These are phyloP conservation scores for Nixonia krombeini DNA, from an alignment of 1,140 invertebrate species.

Conservation along the genomic window DNA sequence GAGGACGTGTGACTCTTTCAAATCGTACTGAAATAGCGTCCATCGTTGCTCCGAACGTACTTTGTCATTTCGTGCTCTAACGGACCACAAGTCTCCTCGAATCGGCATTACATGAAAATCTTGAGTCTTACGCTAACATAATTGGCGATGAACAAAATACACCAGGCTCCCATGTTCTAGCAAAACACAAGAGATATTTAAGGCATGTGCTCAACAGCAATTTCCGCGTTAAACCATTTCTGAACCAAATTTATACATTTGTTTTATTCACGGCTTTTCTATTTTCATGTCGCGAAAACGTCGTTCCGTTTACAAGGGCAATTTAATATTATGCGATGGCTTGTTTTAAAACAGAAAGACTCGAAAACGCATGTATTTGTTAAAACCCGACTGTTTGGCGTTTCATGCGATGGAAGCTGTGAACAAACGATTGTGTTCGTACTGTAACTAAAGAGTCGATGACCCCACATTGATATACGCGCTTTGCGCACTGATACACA, in stretches of 20 bases:
- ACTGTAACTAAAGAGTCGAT: neutral
- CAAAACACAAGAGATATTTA: slow-evolving; percentile 50
- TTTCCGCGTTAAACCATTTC: slow-evolving; percentile 21
- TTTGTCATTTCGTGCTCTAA: slow-evolving; percentile 26
- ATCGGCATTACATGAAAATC: slow-evolving; percentile 39
- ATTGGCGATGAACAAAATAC: slow-evolving; percentile 47
- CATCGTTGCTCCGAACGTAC: slow-evolving; percentile 20
- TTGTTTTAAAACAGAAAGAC: no score
- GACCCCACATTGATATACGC: neutral
- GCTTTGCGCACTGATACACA: neutral
- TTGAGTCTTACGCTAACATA: slow-evolving; percentile 39
- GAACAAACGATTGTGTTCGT: neutral
- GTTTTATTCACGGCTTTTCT: neutral
- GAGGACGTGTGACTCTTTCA: slow-evolving; percentile 39
- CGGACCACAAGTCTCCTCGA: slow-evolving; percentile 30
- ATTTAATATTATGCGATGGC: no score
- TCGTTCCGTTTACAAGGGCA: no score
- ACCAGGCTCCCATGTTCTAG: slow-evolving; percentile 48
- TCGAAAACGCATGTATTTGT: neutral
- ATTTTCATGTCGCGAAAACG: neutral
- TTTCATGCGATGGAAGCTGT: slow-evolving; percentile 1
- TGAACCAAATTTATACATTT: no score
- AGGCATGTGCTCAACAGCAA: slow-evolving; percentile 31
- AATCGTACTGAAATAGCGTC: slow-evolving; percentile 20
- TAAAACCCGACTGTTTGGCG: neutral